Base-by-base conservation (phyloP, 2,888 invertebrate genomes). In the Autographa gamma region DNA sequence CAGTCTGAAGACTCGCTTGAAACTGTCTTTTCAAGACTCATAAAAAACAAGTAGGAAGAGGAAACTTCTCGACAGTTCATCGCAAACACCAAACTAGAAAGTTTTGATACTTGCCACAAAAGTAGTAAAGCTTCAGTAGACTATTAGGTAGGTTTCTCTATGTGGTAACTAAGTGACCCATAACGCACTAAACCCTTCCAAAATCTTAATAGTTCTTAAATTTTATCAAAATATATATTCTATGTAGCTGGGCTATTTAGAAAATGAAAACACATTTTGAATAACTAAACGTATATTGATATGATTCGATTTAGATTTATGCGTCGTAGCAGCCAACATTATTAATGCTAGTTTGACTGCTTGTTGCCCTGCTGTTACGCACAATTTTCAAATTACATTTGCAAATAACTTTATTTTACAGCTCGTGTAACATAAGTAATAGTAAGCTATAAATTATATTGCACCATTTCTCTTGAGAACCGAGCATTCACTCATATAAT, bases 341-440 rank as follows among this genome's bases (percentile, higher is more conserved):
- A 59, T 25, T 34, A 69, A 14, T 43, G 63, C 56, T 8, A 38
- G 41, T 69, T 60, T 14, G n/a, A 67, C 70, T 38, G 31, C 32
- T 71, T 71, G 63, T 71, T 34, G 25, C 25, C 32, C 18, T 38
- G 56, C 62, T 48, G 16, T 62, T 71, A 68, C 56, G 56, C 56
- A 60, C 58, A 41, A 63, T 68, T 73, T 73, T 68, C 70, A 73
- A 72, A 69, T 56, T 63, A 63, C 63, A 76, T 76, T 78, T 60
- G 54, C 68, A 79, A 79, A 79, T 71, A 32, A 62, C 62, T 68
- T 73, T 67, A 66, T 68, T 78, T 74, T 68, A 71, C 63, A 61
- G 61, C 71, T 59, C 52, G 48, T 65, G 38, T 61, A 48, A 41
- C 56, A 19, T 41, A 19, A 58, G 52, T 41, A 41, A 69, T 66